Conservation (phyloP, 2,113 vertebrate species). For the Lonchura striata region DNA sequence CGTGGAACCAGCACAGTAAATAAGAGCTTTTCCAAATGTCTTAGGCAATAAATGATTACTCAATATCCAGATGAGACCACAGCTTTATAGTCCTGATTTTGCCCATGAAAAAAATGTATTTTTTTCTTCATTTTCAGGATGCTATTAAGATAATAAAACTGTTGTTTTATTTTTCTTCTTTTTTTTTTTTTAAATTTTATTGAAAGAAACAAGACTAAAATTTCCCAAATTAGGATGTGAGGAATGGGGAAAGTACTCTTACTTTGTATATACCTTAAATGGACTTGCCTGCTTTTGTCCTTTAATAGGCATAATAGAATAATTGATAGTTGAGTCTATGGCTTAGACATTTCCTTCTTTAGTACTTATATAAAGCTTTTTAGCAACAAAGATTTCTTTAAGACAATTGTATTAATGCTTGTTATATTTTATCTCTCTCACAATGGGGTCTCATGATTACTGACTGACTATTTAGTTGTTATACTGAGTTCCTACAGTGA, state of each 20-base stretch:
- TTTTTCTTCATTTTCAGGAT: not conserved
- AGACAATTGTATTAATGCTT: slow-evolving; percentile 30
- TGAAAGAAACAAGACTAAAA: not conserved
- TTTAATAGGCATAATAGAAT: not conserved
- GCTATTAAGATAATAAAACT: not conserved
- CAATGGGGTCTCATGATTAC: not conserved
- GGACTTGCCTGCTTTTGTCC: not conserved
- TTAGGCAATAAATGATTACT: not conserved
- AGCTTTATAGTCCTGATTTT: not conserved
- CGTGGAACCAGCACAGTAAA: not conserved
- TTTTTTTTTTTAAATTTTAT: not conserved
- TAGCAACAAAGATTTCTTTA: slow-evolving; percentile 47
- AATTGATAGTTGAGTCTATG: slow-evolving; percentile 32
- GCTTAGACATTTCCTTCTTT: slow-evolving; percentile 38
- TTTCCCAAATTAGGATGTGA: not conserved
- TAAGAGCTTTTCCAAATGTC: not conserved
- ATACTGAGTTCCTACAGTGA: not conserved
- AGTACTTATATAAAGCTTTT: slow-evolving; percentile 43
- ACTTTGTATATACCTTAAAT: not conserved
- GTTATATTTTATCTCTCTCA: not conserved
- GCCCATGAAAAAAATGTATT: not conserved
- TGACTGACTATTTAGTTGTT: not conserved
- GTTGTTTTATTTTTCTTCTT: not conserved
- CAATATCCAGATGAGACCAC: not conserved
- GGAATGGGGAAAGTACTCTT: fast-evolving